A percentile compares a stretch with the other conserved stretches of the same genome.
Evolutionary conservation across 2,113 vertebrate genomes (phyloP).

Genomic region (Python bivittatus): DNA sequence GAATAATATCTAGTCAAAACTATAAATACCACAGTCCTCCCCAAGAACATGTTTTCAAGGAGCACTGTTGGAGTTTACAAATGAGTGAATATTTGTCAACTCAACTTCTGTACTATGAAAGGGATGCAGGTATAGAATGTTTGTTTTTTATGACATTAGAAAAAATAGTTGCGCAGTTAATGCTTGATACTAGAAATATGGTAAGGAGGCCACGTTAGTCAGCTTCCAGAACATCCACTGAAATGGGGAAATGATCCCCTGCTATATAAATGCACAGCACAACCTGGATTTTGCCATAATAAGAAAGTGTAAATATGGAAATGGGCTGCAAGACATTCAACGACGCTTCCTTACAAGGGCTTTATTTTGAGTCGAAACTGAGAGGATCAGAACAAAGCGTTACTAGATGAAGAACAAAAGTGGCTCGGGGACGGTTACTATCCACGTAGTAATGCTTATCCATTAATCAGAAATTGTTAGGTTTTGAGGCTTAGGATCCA

Average conservation of each 20-base stretch:
- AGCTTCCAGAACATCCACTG: background rate
- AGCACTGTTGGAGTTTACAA: too few species aligned
- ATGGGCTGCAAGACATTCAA: background rate
- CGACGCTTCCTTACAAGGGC: too few species aligned
- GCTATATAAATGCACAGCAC: background rate
- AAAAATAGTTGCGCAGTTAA: background rate
- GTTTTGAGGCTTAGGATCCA: background rate
- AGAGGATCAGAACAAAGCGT: too few species aligned
- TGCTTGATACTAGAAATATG: background rate
- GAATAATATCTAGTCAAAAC: too few species aligned
- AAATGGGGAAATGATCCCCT: too few species aligned
- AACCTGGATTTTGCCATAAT: background rate
- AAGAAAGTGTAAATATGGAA: background rate
- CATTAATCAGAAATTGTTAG: background rate
- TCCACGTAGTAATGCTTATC: background rate
- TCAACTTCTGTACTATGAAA: background rate
- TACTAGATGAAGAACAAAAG: too few species aligned
- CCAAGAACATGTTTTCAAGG: too few species aligned
- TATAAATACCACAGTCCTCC: too few species aligned
- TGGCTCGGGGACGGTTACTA: background rate
- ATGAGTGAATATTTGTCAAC: background rate
- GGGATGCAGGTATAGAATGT: background rate
- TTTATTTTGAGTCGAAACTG: too few species aligned
- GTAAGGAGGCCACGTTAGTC: background rate
- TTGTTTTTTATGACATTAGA: background rate